Evolutionary conservation across 2,797 vertebrate species (phyloP), one percentile per base, ranked within the genome.

Genomic region (Odontamblyopus lacepedii): DNA sequence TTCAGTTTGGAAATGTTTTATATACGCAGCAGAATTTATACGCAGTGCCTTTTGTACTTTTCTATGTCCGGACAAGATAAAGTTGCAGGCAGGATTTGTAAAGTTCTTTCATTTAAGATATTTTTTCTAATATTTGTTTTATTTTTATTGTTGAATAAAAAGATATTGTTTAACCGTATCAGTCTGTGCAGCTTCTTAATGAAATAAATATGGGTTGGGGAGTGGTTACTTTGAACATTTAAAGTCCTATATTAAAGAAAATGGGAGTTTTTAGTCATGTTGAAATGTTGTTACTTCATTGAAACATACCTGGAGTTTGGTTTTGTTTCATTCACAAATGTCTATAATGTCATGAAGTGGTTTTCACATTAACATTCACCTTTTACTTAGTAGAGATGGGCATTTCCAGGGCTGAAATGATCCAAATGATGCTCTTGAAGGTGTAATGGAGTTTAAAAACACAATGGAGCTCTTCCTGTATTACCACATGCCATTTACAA

Each of bases 1-100:
- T 80, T 78, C 73, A 76, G 78, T 13, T 83, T 82, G 27, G 72
- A 59, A 69, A 78, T 84, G 67, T 87, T 85, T 80, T 78, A 30
- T 84, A 85, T 64, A 79, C 79, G 77, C 82, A 81, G 73, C 85
- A 78, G 76, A 87, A 75, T 74, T 74, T 80, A 80, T 90, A 80
- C 89, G 81, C 85, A 91, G 94, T 95, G 94, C 94, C 94, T 95
- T 91, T 94, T 92, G 81, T 92, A 90, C 87, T 94, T 94, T 94
- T 94, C 80, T 94, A 93, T 87, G 83, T 90, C 29, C 64, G 87
- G 77, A 85, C 63, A 50, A 80, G 72, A 70, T 76, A 73, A 74
- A 83, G 87, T 78, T 83, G 71, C 79, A 89, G 82, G 83, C 81
- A 83, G 88, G 75, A 77, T 93, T 91, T 93, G 89, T 93, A 92